A percentile compares a stretch with the other conserved stretches of the same genome.
These are phyloP conservation scores for Phalangium opilio DNA, from an alignment of 2,888 invertebrate genomes.

Conservation along the genomic window DNA sequence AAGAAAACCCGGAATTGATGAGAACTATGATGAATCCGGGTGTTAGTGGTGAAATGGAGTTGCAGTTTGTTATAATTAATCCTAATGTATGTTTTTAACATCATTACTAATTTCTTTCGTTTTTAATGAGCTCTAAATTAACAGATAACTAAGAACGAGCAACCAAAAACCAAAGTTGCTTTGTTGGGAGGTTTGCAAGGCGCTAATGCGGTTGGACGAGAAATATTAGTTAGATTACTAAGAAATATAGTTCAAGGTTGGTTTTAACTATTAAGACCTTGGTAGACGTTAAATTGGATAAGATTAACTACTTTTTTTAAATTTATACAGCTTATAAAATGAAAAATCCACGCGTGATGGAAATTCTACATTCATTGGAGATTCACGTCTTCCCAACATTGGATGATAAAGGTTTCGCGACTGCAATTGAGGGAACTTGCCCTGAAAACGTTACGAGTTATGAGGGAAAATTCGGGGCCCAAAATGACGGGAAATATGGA, in stretches of 20 bases:
- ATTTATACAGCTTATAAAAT: constrained; percentile 39
- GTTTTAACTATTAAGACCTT: neutral
- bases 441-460: neutral
- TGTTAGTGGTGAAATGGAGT: constrained; percentile 28
- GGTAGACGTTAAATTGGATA: neutral
- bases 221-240: constrained; percentile 63
- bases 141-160: constrained; percentile 25
- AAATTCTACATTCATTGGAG: constrained; percentile 52
- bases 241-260: constrained; percentile 57
- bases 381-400: constrained; percentile 62
- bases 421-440: constrained; percentile 24
- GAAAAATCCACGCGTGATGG: constrained; percentile 47
- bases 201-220: constrained; percentile 66
- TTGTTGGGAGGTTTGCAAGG: constrained; percentile 69
- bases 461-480: constrained; percentile 12
- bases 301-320: constrained; percentile 6
- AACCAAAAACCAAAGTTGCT: constrained; percentile 64
- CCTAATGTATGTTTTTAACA: constrained; percentile 8
- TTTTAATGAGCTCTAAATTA: neutral
- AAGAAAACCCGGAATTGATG: constrained; percentile 47
- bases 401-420: constrained; percentile 41
- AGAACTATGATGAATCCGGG: constrained; percentile 50
- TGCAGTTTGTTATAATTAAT: constrained; percentile 16
- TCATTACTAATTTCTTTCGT: neutral
- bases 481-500: constrained; percentile 13